Percentiles rank a stretch among this genome's conserved stretches.
These are phyloP conservation scores for Pelochelys cantorii DNA, from an alignment of 2,797 vertebrate species.

Conservation along the genomic window DNA sequence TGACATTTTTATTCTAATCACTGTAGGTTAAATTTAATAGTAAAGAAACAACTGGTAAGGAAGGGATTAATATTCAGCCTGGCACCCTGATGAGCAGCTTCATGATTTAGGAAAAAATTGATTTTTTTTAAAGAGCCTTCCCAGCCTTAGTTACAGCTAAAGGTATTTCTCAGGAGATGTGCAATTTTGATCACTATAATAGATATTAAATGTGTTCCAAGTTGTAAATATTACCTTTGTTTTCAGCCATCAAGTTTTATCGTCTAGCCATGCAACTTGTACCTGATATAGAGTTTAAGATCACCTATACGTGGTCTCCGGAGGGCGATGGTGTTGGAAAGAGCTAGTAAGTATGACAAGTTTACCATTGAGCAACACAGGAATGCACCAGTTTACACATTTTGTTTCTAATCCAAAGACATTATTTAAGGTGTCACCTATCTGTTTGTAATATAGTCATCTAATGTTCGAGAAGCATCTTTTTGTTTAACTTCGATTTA, in stretches of 20 bases:
- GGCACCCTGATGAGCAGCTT: not conserved
- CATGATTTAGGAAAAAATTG: not conserved
- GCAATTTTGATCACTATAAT: not conserved
- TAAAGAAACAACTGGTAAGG: not conserved
- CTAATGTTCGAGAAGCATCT: not conserved
- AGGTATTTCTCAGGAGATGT: not conserved
- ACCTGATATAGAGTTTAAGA: slow-evolving; percentile 98
- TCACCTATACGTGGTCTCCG: slow-evolving; percentile 92
- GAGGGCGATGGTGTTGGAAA: slow-evolving; percentile 89
- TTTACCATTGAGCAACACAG: slow-evolving; percentile 11
- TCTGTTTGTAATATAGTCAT: not conserved
- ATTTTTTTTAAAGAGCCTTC: not conserved
- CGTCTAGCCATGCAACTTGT: slow-evolving; percentile 98
- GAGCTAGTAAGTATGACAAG: slow-evolving; percentile 87
- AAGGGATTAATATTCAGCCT: not conserved
- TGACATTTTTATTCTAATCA: not conserved
- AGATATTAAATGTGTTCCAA: slow-evolving; percentile 2
- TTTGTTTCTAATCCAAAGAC: not conserved
- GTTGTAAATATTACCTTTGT: slow-evolving; percentile 63
- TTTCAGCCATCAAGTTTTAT: slow-evolving; percentile 98
- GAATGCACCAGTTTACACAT: slow-evolving; percentile 30
- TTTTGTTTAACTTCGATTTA: not conserved
- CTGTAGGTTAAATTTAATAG: not conserved
- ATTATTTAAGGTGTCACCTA: not conserved
- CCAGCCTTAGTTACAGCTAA: not conserved